Conservation (phyloP, 2,888 invertebrate genomes). For the Ophioninae sp. region DNA sequence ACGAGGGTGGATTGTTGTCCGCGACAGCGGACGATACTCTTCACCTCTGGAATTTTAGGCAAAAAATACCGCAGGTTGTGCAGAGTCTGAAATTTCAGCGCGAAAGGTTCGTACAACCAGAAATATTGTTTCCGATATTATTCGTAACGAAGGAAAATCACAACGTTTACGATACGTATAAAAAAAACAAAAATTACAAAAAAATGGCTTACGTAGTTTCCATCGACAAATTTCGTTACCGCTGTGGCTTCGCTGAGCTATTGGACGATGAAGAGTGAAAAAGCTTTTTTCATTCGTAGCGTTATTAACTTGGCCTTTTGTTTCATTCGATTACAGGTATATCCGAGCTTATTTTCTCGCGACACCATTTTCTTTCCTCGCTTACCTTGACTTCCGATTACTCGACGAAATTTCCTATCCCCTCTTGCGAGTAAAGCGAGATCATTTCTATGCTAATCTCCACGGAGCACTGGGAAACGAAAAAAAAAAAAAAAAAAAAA, state of each 20-base stretch:
- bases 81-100: constrained; percentile 98
- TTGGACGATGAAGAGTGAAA: not conserved
- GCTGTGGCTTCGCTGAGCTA: not conserved
- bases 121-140: not conserved
- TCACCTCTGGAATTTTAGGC: constrained; percentile 98
- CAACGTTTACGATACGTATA: no score
- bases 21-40: constrained; percentile 97
- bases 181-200: no score
- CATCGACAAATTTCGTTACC: not conserved
- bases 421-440: not conserved
- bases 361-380: not conserved
- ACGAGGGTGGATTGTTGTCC: constrained; percentile 98
- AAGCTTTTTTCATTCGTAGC: not conserved
- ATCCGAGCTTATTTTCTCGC: not conserved
- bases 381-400: not conserved
- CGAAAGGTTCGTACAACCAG: constrained; percentile 87
- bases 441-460: not conserved
- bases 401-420: not conserved
- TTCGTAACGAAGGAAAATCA: not conserved
- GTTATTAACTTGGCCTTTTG: not conserved
- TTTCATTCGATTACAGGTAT: not conserved
- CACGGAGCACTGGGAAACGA: not conserved
- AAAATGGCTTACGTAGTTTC: not conserved
- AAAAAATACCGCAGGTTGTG: constrained; percentile 96
- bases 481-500: not conserved